Conservation (phyloP, 1,140 invertebrate genomes). For the Drosophila nigromelanica region DNA sequence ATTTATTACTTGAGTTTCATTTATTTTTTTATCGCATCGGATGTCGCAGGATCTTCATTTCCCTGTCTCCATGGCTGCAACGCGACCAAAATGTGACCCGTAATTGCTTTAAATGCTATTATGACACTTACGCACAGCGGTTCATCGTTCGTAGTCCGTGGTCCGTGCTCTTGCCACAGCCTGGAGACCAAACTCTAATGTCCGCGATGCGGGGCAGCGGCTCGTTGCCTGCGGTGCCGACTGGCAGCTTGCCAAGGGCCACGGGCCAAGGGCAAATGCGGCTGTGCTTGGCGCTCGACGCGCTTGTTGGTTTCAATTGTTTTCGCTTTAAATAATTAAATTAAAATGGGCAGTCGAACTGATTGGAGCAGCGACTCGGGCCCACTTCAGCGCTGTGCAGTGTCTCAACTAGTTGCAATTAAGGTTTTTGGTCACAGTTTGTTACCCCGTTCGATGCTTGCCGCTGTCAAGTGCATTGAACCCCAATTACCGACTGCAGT, state of each 20-base stretch:
- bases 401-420: slow-evolving; percentile 56
- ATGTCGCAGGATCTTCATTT: slow-evolving; percentile 69
- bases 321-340: slow-evolving; percentile 82
- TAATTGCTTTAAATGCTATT: slow-evolving; percentile 83
- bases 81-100: slow-evolving; percentile 69
- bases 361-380: slow-evolving; percentile 54
- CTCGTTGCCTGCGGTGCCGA: slow-evolving; percentile 35
- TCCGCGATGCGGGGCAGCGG: slow-evolving; percentile 3
- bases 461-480: slow-evolving; percentile 51
- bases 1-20: slow-evolving; percentile 53
- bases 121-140: slow-evolving; percentile 74
- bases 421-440: slow-evolving; percentile 48
- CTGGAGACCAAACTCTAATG: slow-evolving; percentile 2
- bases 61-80: slow-evolving; percentile 15
- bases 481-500: slow-evolving; percentile 18
- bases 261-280: slow-evolving; percentile 29
- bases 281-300: slow-evolving; percentile 20
- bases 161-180: neutral
- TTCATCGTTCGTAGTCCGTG: neutral
- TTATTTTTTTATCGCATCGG: slow-evolving; percentile 56
- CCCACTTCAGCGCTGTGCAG: too few species aligned
- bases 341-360: slow-evolving; percentile 72
- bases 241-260: slow-evolving; percentile 47
- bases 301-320: slow-evolving; percentile 60
- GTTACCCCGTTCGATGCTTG: neutral